These are phyloP conservation scores for Barbus barbus DNA, from an alignment of 2,113 vertebrate species.

Conservation along the genomic window DNA sequence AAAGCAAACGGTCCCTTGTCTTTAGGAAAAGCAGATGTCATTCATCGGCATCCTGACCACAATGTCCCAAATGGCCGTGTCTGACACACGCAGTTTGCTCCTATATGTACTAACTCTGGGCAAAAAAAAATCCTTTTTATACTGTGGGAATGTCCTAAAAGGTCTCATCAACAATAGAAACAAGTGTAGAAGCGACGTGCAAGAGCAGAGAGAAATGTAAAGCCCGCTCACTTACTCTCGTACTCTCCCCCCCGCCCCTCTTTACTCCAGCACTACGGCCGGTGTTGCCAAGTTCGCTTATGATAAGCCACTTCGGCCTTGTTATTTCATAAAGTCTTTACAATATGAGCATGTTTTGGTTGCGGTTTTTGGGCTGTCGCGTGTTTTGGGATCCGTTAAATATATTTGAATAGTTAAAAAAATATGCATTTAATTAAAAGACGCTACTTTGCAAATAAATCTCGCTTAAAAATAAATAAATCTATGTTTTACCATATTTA, in stretches of 20 bases:
- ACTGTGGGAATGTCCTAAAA: slow-evolving; percentile 16
- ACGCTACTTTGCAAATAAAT: not conserved
- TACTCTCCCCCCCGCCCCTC: slow-evolving; percentile 62
- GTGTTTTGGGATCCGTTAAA: not conserved
- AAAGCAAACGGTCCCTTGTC: slow-evolving; percentile 68
- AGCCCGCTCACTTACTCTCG: slow-evolving; percentile 71
- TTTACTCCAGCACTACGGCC: slow-evolving; percentile 52
- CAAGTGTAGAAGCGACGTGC: slow-evolving; percentile 74
- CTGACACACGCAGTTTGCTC: slow-evolving; percentile 61
- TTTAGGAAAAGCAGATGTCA: slow-evolving; percentile 74
- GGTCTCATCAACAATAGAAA: slow-evolving; percentile 69
- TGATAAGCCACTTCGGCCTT: slow-evolving; percentile 41
- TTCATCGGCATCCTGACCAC: slow-evolving; percentile 75
- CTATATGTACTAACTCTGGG: slow-evolving; percentile 50
- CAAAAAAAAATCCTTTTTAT: slow-evolving; percentile 16
- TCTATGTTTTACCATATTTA: not conserved
- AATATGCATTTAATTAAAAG: too few relatives aligned
- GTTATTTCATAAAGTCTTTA: not conserved
- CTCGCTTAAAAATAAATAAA: not conserved
- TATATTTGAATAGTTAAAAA: not conserved
- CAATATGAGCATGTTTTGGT: not conserved
- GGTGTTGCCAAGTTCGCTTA: slow-evolving; percentile 3
- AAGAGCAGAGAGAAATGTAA: slow-evolving; percentile 60
- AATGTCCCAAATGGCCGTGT: slow-evolving; percentile 68
- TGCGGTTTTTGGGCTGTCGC: not conserved